These are phyloP conservation scores for Oenanthe oenanthe DNA, from an alignment of 2,113 vertebrate genomes.

Conservation along the genomic window DNA sequence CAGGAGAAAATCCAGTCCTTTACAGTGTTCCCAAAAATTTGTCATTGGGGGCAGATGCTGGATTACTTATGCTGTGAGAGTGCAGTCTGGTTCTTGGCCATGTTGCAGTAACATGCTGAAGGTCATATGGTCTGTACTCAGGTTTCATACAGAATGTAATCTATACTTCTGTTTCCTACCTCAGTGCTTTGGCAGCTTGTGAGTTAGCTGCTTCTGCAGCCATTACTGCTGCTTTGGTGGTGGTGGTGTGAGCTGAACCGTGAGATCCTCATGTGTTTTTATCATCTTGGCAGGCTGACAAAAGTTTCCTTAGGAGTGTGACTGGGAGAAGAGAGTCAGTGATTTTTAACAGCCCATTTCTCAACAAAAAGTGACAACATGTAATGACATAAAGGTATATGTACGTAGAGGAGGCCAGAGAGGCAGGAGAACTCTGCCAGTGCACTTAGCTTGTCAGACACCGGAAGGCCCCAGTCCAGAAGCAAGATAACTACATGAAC, in stretches of 20 bases:
- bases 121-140: neutral
- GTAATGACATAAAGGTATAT: neutral
- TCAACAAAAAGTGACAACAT: neutral
- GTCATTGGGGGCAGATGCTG: neutral
- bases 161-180: neutral
- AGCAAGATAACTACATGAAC: conserved; percentile 13
- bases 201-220: neutral
- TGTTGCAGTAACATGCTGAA: neutral
- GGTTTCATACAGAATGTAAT: neutral
- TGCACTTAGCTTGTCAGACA: neutral
- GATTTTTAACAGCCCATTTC: conserved; percentile 10
- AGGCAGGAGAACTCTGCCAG: neutral
- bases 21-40: neutral
- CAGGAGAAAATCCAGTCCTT: neutral
- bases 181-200: neutral
- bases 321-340: neutral
- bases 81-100: conserved; percentile 7
- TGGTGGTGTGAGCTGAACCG: neutral
- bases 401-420: neutral
- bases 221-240: neutral
- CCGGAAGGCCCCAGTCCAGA: neutral
- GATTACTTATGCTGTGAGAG: neutral
- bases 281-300: neutral
- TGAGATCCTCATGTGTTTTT: neutral
- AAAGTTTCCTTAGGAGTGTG: neutral